Conservation (phyloP, 2,797 vertebrate species). For the Fistularia commersonii region DNA sequence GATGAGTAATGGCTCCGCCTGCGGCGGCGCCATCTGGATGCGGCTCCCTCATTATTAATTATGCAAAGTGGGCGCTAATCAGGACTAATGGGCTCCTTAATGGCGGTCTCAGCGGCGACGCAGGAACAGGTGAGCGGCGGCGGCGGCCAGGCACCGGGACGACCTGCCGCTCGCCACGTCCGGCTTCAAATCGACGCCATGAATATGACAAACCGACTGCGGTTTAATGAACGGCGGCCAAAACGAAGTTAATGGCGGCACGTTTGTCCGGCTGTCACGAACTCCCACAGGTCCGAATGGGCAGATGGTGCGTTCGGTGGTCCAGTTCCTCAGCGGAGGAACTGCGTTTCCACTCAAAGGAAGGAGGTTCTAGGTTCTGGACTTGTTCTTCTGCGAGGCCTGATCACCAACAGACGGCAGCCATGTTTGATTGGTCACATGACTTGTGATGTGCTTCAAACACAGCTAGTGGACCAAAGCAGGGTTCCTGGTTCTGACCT, state of each 20-base stretch:
- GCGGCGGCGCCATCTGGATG: conserved; percentile 65
- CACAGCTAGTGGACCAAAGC: too few species aligned
- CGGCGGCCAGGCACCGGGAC: conserved; percentile 51
- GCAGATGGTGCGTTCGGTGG: too few species aligned
- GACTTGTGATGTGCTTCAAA: too few species aligned
- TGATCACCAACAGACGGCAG: too few species aligned
- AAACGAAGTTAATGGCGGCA: conserved; percentile 53
- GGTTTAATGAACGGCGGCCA: conserved; percentile 55
- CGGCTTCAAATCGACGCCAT: conserved; percentile 57
- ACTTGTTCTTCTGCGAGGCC: too few species aligned
- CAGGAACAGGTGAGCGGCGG: conserved; percentile 56
- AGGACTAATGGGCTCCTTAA: conserved; percentile 68
- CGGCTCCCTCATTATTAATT: conserved; percentile 58
- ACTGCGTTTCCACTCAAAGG: too few species aligned
- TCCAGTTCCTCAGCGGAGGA: too few species aligned
- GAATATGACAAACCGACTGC: conserved; percentile 65
- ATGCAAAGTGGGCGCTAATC: conserved; percentile 59
- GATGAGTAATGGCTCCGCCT: conserved; percentile 55
- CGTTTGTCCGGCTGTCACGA: conserved; percentile 30
- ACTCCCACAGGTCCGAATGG: too few species aligned
- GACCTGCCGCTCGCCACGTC: conserved; percentile 25
- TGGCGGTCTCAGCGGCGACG: conserved; percentile 52
- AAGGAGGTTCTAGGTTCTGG: too few species aligned
- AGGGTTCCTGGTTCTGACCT: too few species aligned
- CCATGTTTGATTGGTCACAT: too few species aligned